Conservation (phyloP, 2,888 invertebrate genomes). For the Ormyrus pomaceus region DNA sequence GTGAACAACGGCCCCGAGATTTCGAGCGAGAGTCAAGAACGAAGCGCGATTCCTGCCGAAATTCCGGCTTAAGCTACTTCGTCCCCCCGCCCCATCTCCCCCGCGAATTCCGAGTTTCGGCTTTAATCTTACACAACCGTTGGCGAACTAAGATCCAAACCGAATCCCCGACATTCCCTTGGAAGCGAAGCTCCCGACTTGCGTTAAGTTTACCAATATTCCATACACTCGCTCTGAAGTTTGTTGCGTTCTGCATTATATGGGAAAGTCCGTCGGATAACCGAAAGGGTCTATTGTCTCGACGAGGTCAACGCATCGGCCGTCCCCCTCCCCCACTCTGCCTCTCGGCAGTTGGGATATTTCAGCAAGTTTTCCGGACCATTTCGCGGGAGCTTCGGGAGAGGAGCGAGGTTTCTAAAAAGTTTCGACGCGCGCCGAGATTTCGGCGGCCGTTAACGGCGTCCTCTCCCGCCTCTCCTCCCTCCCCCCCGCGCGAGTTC, state of each 20-base stretch:
- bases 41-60: constrained; percentile 33
- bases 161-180: constrained; percentile 15
- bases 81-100: background rate
- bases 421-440: background rate
- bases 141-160: constrained; percentile 52
- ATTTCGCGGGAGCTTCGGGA: constrained; percentile 24
- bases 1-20: constrained; percentile 30
- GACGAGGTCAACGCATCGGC: constrained; percentile 36
- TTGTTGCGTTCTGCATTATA: constrained; percentile 43
- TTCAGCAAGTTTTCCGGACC: constrained; percentile 38
- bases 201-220: constrained; percentile 56
- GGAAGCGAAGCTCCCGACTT: background rate
- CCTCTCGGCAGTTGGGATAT: constrained; percentile 13
- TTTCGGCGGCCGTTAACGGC: no score
- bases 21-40: constrained; percentile 29
- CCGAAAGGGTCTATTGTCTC: constrained; percentile 44
- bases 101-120: constrained; percentile 39
- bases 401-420: constrained; percentile 13
- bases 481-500: no score
- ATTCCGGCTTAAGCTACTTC: constrained; percentile 39
- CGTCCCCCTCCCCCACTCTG: background rate
- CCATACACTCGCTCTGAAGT: constrained; percentile 44
- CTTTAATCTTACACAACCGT: constrained; percentile 52
- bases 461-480: no score
- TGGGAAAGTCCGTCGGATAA: background rate